A percentile compares a stretch with the other conserved stretches of the same genome.
phyloP scores from a whole-genome alignment of 2,888 invertebrate species.

The Athalia circularis region DNA sequence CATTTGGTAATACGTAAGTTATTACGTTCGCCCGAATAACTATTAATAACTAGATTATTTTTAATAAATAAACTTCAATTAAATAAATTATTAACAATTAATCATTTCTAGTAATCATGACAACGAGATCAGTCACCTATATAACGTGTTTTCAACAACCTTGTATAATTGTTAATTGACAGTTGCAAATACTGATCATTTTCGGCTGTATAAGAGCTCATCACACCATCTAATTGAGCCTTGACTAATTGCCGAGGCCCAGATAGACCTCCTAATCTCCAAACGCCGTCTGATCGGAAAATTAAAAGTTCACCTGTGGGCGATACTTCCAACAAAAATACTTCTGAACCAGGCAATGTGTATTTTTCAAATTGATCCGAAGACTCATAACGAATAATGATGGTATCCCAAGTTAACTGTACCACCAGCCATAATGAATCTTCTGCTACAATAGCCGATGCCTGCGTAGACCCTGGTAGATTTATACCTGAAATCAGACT shows the following conservation, averaged over 20 bases:
- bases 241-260: constrained; percentile 56
- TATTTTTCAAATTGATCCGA: constrained; percentile 56
- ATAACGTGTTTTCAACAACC: constrained; percentile 58
- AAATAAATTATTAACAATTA: too few relatives aligned
- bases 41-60: too few relatives aligned
- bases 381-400: constrained; percentile 60
- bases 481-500: constrained; percentile 49
- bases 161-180: constrained; percentile 50
- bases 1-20: too few relatives aligned
- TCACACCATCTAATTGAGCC: constrained; percentile 50
- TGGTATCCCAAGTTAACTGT: constrained; percentile 53
- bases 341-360: constrained; percentile 53
- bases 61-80: too few relatives aligned
- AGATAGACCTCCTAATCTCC: constrained; percentile 62
- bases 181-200: constrained; percentile 56
- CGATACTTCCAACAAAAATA: constrained; percentile 49
- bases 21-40: too few relatives aligned
- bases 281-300: constrained; percentile 62
- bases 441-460: constrained; percentile 51
- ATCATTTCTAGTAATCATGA: not conserved
- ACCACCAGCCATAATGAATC: constrained; percentile 61
- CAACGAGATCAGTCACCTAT: constrained; percentile 52
- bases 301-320: constrained; percentile 60
- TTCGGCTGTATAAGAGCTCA: constrained; percentile 52
- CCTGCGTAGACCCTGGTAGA: constrained; percentile 49